These are phyloP conservation scores for Phodopus roborovskii DNA, from an alignment of 2,113 vertebrate genomes.

Conservation along the genomic window DNA sequence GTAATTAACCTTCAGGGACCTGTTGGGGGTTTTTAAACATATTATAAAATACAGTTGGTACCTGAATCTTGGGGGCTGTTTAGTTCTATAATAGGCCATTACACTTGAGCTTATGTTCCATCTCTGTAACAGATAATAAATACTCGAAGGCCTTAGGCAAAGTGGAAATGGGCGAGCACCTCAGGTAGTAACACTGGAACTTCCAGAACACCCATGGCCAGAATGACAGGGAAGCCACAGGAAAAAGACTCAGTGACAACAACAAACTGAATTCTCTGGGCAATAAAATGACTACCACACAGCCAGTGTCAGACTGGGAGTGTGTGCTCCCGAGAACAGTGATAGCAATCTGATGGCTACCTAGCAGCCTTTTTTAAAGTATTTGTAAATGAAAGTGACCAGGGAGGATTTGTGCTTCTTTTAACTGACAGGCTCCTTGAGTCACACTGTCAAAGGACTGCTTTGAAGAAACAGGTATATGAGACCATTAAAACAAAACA, in stretches of 20 bases:
- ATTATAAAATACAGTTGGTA: not conserved
- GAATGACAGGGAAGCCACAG: slow-evolving; percentile 22
- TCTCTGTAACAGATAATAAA: not conserved
- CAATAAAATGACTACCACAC: not conserved
- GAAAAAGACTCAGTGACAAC: not conserved
- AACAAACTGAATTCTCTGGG: slow-evolving; percentile 13
- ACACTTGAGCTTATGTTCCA: not conserved
- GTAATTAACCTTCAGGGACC: not conserved
- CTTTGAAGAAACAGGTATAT: not conserved
- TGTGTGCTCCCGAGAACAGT: not conserved
- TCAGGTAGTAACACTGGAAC: not conserved
- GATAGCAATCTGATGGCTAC: not conserved
- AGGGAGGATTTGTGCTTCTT: not conserved
- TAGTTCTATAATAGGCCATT: slow-evolving; percentile 8
- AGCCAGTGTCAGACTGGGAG: not conserved
- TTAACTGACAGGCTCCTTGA: not conserved
- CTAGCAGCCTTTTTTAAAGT: not conserved
- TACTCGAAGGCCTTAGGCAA: slow-evolving; percentile 4
- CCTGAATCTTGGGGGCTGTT: not conserved
- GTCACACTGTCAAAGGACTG: not conserved
- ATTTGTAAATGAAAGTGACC: not conserved
- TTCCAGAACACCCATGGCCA: not conserved
- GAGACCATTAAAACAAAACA: not conserved
- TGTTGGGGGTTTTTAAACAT: not conserved
- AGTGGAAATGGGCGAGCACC: not conserved